Conservation (phyloP, 2,888 invertebrate species). For the Limnephilus marmoratus region DNA sequence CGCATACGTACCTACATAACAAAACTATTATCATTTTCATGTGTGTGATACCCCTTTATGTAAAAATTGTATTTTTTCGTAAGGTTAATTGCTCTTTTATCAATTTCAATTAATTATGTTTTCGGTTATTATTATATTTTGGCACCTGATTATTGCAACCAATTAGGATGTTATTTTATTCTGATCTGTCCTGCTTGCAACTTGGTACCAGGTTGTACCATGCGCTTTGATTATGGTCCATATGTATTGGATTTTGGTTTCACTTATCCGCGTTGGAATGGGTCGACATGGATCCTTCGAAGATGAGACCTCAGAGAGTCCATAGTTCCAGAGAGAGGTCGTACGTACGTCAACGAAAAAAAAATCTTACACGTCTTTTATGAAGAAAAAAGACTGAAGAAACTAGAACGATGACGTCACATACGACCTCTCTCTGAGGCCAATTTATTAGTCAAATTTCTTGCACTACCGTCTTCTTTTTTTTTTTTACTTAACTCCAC, state of each 20-base stretch:
- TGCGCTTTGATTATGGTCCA: background rate
- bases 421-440: no score
- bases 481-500: no score
- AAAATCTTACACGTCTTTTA: no score
- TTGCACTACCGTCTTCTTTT: no score
- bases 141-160: background rate
- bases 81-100: background rate
- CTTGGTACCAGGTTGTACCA: background rate
- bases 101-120: background rate
- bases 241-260: background rate
- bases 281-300: background rate
- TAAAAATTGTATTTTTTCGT: background rate
- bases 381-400: no score
- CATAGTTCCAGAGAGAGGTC: no score
- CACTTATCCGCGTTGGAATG: background rate
- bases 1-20: background rate
- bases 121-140: background rate
- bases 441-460: no score
- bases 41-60: background rate
- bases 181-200: background rate
- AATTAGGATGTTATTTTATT: background rate
- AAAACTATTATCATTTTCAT: background rate
- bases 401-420: no score
- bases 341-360: no score
- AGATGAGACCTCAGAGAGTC: no score